Percentiles rank a stretch among this genome's conserved stretches.
phyloP scores from a whole-genome alignment of 2,888 invertebrate genomes.

The Leptinotarsa rubiginosa region DNA sequence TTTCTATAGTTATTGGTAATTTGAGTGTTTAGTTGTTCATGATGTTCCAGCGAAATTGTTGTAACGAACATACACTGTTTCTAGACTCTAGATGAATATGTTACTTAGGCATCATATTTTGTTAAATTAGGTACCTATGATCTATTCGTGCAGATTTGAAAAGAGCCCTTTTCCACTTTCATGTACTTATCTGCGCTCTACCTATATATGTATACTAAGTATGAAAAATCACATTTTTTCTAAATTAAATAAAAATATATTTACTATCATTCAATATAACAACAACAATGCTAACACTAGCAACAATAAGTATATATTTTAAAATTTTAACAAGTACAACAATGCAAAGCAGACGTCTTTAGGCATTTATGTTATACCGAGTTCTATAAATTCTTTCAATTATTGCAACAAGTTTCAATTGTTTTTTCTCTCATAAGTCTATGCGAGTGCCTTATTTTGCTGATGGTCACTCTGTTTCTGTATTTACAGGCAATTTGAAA shows the following conservation, averaged over 20 bases:
- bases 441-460: neutral
- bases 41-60: neutral
- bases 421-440: slow-evolving; percentile 30
- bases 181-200: slow-evolving; percentile 31
- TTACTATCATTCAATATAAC: slow-evolving; percentile 62
- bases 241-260: slow-evolving; percentile 60
- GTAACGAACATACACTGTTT: neutral
- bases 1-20: neutral
- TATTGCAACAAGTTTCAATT: slow-evolving; percentile 37
- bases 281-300: slow-evolving; percentile 65
- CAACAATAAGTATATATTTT: slow-evolving; percentile 65
- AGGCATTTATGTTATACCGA: slow-evolving; percentile 29
- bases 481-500: neutral
- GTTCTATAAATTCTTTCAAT: slow-evolving; percentile 40
- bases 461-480: neutral
- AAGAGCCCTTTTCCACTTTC: slow-evolving; percentile 40
- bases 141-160: slow-evolving; percentile 50
- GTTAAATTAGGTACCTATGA: slow-evolving; percentile 35
- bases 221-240: slow-evolving; percentile 55
- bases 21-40: neutral
- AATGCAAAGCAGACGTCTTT: slow-evolving; percentile 62
- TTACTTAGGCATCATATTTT: slow-evolving; percentile 36
- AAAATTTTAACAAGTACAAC: slow-evolving; percentile 66
- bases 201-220: slow-evolving; percentile 51
- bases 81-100: slow-evolving; percentile 8